These are phyloP conservation scores for Thymelicus lineola DNA, from an alignment of 2,888 invertebrate species.

Conservation along the genomic window DNA sequence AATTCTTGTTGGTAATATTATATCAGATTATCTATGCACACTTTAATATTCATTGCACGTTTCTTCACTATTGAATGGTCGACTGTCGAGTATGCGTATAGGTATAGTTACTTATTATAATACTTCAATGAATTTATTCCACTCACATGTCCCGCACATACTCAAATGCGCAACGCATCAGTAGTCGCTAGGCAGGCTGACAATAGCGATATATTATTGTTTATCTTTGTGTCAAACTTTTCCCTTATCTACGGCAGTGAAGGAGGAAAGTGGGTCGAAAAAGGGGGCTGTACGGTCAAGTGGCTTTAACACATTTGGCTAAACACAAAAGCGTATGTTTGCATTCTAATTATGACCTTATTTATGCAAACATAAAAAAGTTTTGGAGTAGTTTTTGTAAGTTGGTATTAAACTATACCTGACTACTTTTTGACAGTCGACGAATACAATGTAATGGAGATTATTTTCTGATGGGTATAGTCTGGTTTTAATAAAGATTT, in stretches of 20 bases:
- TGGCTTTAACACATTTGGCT: background rate
- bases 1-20: constrained; percentile 2
- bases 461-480: no score
- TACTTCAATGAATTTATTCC: constrained; percentile 9
- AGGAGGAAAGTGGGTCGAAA: constrained; percentile 4
- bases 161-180: constrained; percentile 14
- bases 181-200: constrained; percentile 24
- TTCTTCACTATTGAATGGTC: constrained; percentile 23
- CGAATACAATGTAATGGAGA: no score
- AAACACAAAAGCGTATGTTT: constrained; percentile 2
- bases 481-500: no score
- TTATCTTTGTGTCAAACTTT: constrained; percentile 18
- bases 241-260: constrained; percentile 6
- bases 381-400: no score
- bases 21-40: background rate
- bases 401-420: no score
- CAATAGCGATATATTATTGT: constrained; percentile 11
- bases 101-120: constrained; percentile 11
- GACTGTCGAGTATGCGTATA: constrained; percentile 1
- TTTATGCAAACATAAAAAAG: background rate
- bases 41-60: constrained; percentile 18
- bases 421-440: no score
- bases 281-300: constrained; percentile 9
- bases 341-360: constrained; percentile 2
- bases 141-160: constrained; percentile 25